Conservation (phyloP, 2,888 invertebrate species). For the Timema podura region DNA sequence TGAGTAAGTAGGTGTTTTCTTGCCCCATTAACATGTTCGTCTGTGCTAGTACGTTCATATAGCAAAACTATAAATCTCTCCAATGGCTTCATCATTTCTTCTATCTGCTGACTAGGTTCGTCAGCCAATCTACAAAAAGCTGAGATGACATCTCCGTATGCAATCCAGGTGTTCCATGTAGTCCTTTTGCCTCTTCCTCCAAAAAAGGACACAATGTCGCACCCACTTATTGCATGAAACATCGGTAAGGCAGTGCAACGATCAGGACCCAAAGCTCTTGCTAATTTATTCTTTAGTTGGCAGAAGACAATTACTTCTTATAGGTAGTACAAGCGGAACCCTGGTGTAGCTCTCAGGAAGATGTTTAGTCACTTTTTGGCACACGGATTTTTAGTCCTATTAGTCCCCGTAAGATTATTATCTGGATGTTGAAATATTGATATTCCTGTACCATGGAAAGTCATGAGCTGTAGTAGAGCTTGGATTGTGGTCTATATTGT, state of each 20-base stretch:
- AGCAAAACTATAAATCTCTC: not conserved
- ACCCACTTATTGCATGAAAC: not conserved
- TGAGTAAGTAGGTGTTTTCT: not conserved
- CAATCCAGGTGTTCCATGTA: not conserved
- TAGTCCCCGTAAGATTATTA: not conserved
- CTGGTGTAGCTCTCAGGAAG: not conserved
- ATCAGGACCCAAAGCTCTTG: not conserved
- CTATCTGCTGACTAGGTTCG: not conserved
- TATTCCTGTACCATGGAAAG: slow-evolving; percentile 2
- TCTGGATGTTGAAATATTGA: not conserved
- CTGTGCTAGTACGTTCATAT: not conserved
- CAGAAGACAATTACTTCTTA: not conserved
- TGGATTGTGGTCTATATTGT: not conserved
- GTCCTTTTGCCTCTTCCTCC: slow-evolving; percentile 12
- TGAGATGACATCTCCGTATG: not conserved
- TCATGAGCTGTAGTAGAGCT: not conserved
- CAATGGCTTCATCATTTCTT: slow-evolving; percentile 2
- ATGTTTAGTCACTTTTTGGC: not conserved
- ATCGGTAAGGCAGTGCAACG: slow-evolving; percentile 2
- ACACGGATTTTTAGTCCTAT: not conserved
- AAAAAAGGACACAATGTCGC: not conserved
- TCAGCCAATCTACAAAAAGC: not conserved
- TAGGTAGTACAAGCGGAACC: not conserved
- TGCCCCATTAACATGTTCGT: slow-evolving; percentile 3
- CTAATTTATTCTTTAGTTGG: not conserved